Conservation (phyloP, 2,888 invertebrate species). For the Athripsodes cinereus region DNA sequence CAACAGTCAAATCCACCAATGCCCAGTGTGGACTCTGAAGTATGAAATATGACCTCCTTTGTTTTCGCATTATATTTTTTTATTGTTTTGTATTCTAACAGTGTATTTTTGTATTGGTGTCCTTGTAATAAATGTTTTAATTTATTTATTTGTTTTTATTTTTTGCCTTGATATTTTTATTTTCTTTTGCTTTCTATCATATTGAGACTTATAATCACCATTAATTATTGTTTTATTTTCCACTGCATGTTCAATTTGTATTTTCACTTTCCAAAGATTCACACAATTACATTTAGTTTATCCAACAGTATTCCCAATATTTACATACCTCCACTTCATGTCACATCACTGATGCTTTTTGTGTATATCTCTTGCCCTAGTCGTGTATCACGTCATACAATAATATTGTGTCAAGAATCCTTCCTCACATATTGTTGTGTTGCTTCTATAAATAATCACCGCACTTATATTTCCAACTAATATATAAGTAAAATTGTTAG, state of each 20-base stretch:
- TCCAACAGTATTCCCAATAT: neutral
- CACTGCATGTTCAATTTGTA: constrained; percentile 8
- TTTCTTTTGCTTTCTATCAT: constrained; percentile 10
- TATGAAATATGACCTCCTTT: neutral
- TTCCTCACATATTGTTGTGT: too few relatives aligned
- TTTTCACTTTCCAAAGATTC: constrained; percentile 9
- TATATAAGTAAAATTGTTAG: too few relatives aligned
- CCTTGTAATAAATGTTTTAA: constrained; percentile 26
- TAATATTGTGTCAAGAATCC: too few relatives aligned
- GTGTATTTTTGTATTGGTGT: constrained; percentile 26
- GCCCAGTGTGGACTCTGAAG: neutral
- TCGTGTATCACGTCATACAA: too few relatives aligned
- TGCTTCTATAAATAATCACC: constrained; percentile 1
- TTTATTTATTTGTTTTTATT: constrained; percentile 27
- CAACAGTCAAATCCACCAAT: too few relatives aligned
- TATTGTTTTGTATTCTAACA: constrained; percentile 27
- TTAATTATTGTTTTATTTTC: too few relatives aligned
- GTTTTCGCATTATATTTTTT: neutral
- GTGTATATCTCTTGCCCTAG: constrained; percentile 1
- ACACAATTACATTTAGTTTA: constrained; percentile 11
- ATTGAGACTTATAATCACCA: too few relatives aligned
- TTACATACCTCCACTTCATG: neutral
- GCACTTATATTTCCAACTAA: too few relatives aligned
- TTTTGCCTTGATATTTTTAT: constrained; percentile 25
- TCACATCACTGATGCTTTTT: neutral